Base-by-base conservation (phyloP, 2,113 vertebrate species). In the Sylvietta virens region DNA sequence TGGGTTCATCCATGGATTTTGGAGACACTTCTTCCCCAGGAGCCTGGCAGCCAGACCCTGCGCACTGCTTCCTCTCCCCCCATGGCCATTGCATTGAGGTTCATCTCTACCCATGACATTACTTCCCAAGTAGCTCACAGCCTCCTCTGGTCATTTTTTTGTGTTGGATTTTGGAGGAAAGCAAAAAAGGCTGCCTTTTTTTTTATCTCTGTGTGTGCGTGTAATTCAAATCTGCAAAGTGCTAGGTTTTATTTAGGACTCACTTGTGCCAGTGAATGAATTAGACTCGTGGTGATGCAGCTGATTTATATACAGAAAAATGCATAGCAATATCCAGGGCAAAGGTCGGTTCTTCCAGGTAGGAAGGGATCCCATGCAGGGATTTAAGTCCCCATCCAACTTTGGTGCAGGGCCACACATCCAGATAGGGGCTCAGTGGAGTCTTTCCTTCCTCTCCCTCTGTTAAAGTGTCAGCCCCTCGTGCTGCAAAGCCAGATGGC, bases 231-330 rank as follows among this genome's bases (percentile, higher is more conserved):
- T 69, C 33, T 65, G 15, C 16, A 33, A 66, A 86, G 20, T 27
- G 10, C 28, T 61, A 53, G 58, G 40, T 76, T 92, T 91, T 78
- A 47, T 81, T 72, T 84, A 79, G 89, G 45, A 31, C 54, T 94
- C 16, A 26, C 23, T 92, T 92, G 42, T 89, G 66, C 31, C 70
- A 82, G 40, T 62, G 81, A 74, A 65, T 87, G 65, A 72, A 71
- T 80, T 71, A 53, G 30, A 45, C 13, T 66, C 0, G 0, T 0
- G 0, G 31, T 57, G 50, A 39, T 65, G 70, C 48, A 37, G 35
- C 53, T 53, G 47, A 76, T 90, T 50, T 80, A 56, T 31, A 56
- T 37, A 23, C 3, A 67, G 60, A 79, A 74, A 74, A 89, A 61
- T 15, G 13, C 45, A n/a, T 5, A 80, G 35, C 39, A 28, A 62